These are phyloP conservation scores for Passer domesticus DNA, from an alignment of 2,113 vertebrate species.

Conservation along the genomic window DNA sequence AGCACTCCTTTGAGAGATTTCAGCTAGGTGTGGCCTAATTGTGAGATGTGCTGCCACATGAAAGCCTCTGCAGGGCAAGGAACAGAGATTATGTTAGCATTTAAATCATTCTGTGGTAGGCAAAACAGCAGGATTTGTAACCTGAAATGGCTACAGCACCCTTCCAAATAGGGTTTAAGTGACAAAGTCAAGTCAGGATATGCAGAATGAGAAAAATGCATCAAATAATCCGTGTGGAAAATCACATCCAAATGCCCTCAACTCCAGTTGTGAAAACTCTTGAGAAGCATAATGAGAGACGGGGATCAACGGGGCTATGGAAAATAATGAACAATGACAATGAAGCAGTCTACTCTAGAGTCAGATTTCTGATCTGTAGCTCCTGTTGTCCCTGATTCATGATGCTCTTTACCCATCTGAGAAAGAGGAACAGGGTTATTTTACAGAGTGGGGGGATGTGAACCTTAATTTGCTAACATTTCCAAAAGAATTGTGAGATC, in stretches of 20 bases:
- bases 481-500: slow-evolving; percentile 47
- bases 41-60: slow-evolving; percentile 19
- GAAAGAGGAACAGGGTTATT: not conserved
- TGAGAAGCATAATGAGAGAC: not conserved
- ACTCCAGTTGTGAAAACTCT: not conserved
- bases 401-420: not conserved
- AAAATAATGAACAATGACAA: slow-evolving; percentile 10
- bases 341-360: not conserved
- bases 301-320: not conserved
- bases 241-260: not conserved
- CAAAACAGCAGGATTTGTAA: slow-evolving; percentile 21
- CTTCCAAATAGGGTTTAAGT: slow-evolving; percentile 16
- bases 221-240: not conserved
- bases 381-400: not conserved
- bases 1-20: slow-evolving; percentile 40
- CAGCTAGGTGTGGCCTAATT: slow-evolving; percentile 59
- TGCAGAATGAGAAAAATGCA: slow-evolving; percentile 12
- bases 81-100: slow-evolving; percentile 38
- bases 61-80: slow-evolving; percentile 54
- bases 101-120: slow-evolving; percentile 25
- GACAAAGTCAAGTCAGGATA: slow-evolving; percentile 33
- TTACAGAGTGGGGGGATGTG: not conserved
- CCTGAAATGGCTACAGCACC: not conserved
- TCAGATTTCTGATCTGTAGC: not conserved
- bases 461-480: slow-evolving; percentile 55